Conservation (phyloP, 2,888 invertebrate species). For the Drosophila villosipedis region DNA sequence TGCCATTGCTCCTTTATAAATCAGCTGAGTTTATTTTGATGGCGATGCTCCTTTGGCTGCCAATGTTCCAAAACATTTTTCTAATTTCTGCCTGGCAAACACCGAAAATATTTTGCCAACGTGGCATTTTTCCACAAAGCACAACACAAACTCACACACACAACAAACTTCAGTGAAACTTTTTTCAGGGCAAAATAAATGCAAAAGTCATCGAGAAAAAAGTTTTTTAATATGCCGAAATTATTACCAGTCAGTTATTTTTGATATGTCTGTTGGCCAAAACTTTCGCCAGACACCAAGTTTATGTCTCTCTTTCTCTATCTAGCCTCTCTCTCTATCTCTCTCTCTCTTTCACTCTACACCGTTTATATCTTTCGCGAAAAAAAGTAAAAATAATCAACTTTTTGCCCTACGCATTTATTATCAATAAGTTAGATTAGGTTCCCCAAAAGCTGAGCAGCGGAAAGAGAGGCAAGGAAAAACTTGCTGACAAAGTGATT, state of each 20-base stretch:
- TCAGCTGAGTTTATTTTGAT: conserved; percentile 72
- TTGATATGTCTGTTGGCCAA: conserved; percentile 76
- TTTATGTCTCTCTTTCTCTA: conserved; percentile 16
- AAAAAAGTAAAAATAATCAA: conserved; percentile 63
- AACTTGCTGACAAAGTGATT: conserved; percentile 82
- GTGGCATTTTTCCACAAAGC: conserved; percentile 51
- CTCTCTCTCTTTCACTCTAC: neutral
- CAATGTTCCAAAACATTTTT: conserved; percentile 70
- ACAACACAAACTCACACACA: conserved; percentile 36
- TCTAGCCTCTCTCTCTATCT: neutral
- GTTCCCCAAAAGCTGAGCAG: conserved; percentile 21
- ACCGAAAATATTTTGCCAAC: conserved; percentile 68
- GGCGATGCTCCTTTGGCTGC: conserved; percentile 51
- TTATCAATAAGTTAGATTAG: conserved; percentile 81
- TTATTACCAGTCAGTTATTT: conserved; percentile 81
- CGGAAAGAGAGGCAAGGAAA: conserved; percentile 22
- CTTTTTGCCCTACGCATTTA: conserved; percentile 69
- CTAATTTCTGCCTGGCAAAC: conserved; percentile 67
- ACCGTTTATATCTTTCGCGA: conserved; percentile 1
- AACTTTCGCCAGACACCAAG: conserved; percentile 51
- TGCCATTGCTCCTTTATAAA: conserved; percentile 61
- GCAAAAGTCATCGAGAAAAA: conserved; percentile 80
- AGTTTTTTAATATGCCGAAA: conserved; percentile 81
- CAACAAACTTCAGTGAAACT: conserved; percentile 53
- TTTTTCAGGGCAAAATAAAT: conserved; percentile 68